These are phyloP conservation scores for Drosophila tanythrix DNA, from an alignment of 2,888 invertebrate species.

Conservation along the genomic window DNA sequence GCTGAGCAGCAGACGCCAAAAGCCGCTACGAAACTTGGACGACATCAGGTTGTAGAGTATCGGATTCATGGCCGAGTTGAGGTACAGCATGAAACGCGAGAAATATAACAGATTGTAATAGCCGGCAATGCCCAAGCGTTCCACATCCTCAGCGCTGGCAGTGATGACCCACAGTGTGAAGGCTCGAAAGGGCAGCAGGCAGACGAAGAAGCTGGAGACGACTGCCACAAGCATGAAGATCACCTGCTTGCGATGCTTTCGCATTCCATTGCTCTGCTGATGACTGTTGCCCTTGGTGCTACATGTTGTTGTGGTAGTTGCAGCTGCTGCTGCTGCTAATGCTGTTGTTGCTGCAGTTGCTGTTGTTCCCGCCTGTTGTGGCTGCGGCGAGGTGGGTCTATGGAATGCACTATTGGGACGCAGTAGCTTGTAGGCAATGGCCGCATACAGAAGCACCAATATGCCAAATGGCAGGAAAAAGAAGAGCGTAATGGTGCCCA, in stretches of 20 bases:
- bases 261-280: constrained; percentile 85
- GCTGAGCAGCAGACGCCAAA: constrained; percentile 88
- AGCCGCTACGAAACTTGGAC: constrained; percentile 94
- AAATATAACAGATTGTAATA: constrained; percentile 94
- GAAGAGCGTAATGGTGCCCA: constrained; percentile 92
- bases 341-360: constrained; percentile 23
- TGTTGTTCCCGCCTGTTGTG: constrained; percentile 36
- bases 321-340: constrained; percentile 13
- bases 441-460: constrained; percentile 92
- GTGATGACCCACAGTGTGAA: constrained; percentile 94
- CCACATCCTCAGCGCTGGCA: constrained; percentile 89
- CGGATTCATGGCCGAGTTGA: constrained; percentile 96
- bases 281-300: constrained; percentile 72
- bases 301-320: constrained; percentile 5
- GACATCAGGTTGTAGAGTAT: constrained; percentile 96
- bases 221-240: constrained; percentile 96
- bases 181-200: constrained; percentile 94
- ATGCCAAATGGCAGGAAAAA: constrained; percentile 93
- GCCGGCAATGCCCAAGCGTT: constrained; percentile 90
- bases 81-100: constrained; percentile 94
- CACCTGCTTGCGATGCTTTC: constrained; percentile 92
- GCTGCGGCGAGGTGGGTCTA: constrained; percentile 71
- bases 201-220: constrained; percentile 95
- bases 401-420: constrained; percentile 84
- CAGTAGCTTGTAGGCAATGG: constrained; percentile 94